Evolutionary conservation across 2,113 vertebrate genomes (phyloP).

Genomic region (Stictonetta naevosa): DNA sequence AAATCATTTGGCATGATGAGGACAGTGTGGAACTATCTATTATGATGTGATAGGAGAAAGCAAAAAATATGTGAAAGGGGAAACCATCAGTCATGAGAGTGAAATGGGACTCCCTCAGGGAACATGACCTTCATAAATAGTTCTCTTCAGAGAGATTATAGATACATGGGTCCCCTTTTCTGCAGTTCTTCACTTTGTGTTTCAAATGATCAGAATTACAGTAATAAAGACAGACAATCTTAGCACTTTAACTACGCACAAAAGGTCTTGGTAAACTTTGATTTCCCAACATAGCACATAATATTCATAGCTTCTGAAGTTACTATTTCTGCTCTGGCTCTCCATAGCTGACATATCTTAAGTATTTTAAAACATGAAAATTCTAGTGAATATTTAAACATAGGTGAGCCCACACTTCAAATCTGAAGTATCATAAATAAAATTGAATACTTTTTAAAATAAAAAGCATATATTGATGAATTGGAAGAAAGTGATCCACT

Average conservation of each 20-base stretch:
- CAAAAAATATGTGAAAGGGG: not conserved
- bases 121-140: not conserved
- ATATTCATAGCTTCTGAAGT: not conserved
- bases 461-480: not conserved
- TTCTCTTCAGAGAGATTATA: not conserved
- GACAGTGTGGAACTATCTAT: not conserved
- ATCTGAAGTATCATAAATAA: not conserved
- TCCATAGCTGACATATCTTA: not conserved
- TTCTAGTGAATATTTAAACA: conserved; percentile 20
- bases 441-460: not conserved
- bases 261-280: not conserved
- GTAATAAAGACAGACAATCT: not conserved
- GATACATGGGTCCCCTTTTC: not conserved
- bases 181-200: not conserved
- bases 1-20: not conserved
- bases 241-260: not conserved
- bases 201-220: not conserved
- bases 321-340: not conserved
- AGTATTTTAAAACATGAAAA: not conserved
- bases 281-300: not conserved
- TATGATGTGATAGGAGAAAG: not conserved
- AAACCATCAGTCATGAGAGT: not conserved
- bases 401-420: not conserved
- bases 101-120: not conserved
- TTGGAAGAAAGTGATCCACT: not conserved